phyloP scores from a whole-genome alignment of 2,888 invertebrate genomes.

The Chrysolina haemoptera region DNA sequence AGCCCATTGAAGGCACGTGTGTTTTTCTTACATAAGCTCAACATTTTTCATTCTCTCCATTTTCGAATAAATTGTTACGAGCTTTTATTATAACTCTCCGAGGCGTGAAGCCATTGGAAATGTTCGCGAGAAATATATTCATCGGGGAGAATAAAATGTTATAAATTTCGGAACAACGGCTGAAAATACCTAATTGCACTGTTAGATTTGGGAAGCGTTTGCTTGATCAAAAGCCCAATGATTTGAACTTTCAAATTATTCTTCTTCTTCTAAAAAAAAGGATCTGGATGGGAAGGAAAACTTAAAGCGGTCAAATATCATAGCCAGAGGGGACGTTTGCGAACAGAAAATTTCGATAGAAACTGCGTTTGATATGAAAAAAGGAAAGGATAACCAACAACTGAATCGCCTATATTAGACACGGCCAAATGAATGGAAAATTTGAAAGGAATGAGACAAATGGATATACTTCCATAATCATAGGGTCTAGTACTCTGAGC shows the following conservation, averaged over 20 bases:
- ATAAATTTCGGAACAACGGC: constrained; percentile 11
- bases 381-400: no score
- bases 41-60: constrained; percentile 16
- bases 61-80: neutral
- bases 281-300: neutral
- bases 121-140: constrained; percentile 17
- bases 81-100: constrained; percentile 21
- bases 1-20: constrained; percentile 6
- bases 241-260: neutral
- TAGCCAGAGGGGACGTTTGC: neutral
- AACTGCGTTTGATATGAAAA: neutral
- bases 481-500: no score
- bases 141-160: constrained; percentile 13
- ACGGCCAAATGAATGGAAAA: no score
- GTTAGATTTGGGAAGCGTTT: neutral
- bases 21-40: neutral
- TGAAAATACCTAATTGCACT: constrained; percentile 7
- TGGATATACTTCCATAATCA: no score
- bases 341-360: neutral
- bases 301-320: neutral
- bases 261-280: no score
- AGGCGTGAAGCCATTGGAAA: constrained; percentile 29
- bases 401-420: no score
- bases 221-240: neutral
- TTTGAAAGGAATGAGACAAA: no score